phyloP scores from a whole-genome alignment of 2,888 invertebrate species.

The Drosophila anceps region DNA sequence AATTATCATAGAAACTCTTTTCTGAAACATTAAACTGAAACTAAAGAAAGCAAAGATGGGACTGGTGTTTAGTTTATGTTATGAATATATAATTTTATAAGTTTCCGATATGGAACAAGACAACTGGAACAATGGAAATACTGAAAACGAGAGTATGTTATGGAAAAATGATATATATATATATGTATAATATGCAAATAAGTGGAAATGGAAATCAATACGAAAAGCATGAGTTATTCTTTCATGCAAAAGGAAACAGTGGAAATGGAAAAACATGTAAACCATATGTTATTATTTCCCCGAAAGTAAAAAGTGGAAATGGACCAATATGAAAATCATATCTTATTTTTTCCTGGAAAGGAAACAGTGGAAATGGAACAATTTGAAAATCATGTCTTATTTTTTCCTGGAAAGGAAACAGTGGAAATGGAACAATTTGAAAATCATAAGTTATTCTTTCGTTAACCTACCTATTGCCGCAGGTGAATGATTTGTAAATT shows the following conservation, averaged over 20 bases:
- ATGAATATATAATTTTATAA: background rate
- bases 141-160: background rate
- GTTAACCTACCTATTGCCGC: constrained; percentile 10
- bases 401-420: constrained; percentile 1
- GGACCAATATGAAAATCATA: background rate
- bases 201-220: background rate
- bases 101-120: background rate
- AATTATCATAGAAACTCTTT: background rate
- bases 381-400: background rate
- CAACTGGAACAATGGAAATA: background rate
- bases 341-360: background rate
- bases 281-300: constrained; percentile 1
- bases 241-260: background rate
- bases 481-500: constrained; percentile 55
- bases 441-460: constrained; percentile 6
- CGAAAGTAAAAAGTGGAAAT: background rate
- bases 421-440: background rate
- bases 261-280: background rate
- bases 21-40: background rate
- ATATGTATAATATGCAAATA: background rate
- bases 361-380: background rate
- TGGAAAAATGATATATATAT: background rate
- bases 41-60: background rate
- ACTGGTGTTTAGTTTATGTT: background rate
- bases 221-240: background rate